phyloP scores from a whole-genome alignment of 2,797 vertebrate genomes.

The Scyliorhinus canicula region DNA sequence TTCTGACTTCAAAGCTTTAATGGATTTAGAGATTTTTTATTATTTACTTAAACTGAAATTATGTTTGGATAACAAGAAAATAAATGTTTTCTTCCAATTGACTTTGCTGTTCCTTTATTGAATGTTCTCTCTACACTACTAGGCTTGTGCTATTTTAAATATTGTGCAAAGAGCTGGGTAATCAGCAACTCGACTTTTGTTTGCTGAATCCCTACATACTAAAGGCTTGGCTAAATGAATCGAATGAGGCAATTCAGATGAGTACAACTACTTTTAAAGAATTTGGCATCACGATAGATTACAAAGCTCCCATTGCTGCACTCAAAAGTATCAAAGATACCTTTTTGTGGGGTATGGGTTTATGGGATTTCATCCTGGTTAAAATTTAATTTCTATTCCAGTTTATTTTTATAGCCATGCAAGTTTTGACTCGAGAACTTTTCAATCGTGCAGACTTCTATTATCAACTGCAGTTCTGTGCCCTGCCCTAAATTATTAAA shows the following conservation, averaged over 20 bases:
- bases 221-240: neutral
- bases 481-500: neutral
- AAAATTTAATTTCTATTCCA: neutral
- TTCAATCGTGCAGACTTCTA: neutral
- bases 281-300: neutral
- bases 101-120: constrained; percentile 16
- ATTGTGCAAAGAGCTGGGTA: neutral
- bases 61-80: constrained; percentile 24
- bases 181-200: neutral
- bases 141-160: neutral
- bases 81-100: constrained; percentile 29
- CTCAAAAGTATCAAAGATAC: neutral
- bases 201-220: neutral
- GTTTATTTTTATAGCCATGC: neutral
- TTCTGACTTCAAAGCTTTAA: constrained; percentile 33
- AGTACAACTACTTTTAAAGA: neutral
- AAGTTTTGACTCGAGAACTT: neutral
- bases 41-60: constrained; percentile 36
- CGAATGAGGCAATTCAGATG: neutral
- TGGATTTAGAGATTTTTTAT: constrained; percentile 25
- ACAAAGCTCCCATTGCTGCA: neutral
- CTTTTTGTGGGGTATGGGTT: neutral
- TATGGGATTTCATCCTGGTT: neutral
- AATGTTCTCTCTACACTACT: neutral
- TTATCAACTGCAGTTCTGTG: neutral